Evolutionary conservation across 2,797 vertebrate genomes (phyloP).

Genomic region (Pangasius sanitwongsei): DNA sequence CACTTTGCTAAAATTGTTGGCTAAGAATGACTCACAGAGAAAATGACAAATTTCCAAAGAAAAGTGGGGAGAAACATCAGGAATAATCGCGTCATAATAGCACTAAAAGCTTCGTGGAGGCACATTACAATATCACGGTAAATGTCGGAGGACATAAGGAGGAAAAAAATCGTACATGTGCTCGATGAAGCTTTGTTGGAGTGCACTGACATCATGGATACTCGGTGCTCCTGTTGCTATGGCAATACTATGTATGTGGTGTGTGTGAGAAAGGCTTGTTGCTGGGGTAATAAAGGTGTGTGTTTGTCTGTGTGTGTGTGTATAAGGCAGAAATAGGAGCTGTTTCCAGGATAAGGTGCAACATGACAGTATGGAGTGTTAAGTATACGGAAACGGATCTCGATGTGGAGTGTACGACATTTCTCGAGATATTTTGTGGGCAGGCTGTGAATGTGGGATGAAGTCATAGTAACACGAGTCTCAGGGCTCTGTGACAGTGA

Average conservation of each 20-base stretch:
- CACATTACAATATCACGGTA: background rate
- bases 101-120: slow-evolving; percentile 34
- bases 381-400: background rate
- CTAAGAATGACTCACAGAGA: background rate
- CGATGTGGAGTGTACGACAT: no score
- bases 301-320: background rate
- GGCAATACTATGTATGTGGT: slow-evolving; percentile 53
- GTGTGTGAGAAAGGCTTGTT: slow-evolving; percentile 57
- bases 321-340: background rate
- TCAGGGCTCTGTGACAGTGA: background rate
- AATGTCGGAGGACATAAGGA: slow-evolving; percentile 37
- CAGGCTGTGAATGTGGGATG: background rate
- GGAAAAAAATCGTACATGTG: background rate
- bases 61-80: slow-evolving; percentile 6
- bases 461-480: background rate
- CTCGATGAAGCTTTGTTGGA: slow-evolving; percentile 48
- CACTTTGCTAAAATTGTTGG: slow-evolving; percentile 22
- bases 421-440: background rate
- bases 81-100: slow-evolving; percentile 39
- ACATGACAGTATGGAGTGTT: background rate
- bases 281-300: slow-evolving; percentile 53
- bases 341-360: slow-evolving; percentile 15
- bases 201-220: slow-evolving; percentile 20
- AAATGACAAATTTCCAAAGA: slow-evolving; percentile 24
- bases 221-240: slow-evolving; percentile 50